A percentile compares a stretch with the other conserved stretches of the same genome.
phyloP scores from a whole-genome alignment of 2,113 vertebrate genomes.

The Clarias batrachus region DNA sequence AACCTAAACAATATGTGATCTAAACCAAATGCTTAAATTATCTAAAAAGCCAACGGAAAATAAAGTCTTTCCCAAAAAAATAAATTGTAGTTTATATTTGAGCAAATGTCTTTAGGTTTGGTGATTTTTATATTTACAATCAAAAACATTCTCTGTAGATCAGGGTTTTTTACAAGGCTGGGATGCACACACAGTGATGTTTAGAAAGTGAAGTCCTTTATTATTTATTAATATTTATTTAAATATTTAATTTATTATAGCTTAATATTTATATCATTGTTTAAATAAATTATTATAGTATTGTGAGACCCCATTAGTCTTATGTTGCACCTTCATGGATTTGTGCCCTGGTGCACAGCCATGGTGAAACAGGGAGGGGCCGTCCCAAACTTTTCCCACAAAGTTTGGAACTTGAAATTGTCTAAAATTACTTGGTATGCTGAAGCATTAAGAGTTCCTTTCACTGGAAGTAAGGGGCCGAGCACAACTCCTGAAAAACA shows the following conservation, averaged over 20 bases:
- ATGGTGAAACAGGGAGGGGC: not conserved
- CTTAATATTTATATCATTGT: too few relatives aligned
- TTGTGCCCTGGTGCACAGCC: not conserved
- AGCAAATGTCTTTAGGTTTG: not conserved
- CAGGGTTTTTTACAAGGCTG: not conserved
- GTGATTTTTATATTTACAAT: not conserved
- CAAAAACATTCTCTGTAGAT: not conserved
- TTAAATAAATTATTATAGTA: not conserved
- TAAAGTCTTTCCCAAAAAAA: not conserved
- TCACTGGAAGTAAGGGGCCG: too few relatives aligned
- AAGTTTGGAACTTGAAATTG: too few relatives aligned
- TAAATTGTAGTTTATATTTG: not conserved
- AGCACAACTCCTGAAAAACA: too few relatives aligned
- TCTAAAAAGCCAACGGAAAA: not conserved
- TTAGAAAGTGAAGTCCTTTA: not conserved
- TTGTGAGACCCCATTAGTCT: not conserved
- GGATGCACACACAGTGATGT: not conserved
- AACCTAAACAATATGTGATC: too few relatives aligned
- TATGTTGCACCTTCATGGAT: not conserved
- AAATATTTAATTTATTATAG: not conserved
- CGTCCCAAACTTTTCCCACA: too few relatives aligned
- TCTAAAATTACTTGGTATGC: too few relatives aligned
- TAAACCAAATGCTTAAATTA: too few relatives aligned
- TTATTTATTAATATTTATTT: not conserved
- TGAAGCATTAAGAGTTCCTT: too few relatives aligned